Evolutionary conservation across 2,113 vertebrate genomes (phyloP).

Genomic region (Lutjanus erythropterus): DNA sequence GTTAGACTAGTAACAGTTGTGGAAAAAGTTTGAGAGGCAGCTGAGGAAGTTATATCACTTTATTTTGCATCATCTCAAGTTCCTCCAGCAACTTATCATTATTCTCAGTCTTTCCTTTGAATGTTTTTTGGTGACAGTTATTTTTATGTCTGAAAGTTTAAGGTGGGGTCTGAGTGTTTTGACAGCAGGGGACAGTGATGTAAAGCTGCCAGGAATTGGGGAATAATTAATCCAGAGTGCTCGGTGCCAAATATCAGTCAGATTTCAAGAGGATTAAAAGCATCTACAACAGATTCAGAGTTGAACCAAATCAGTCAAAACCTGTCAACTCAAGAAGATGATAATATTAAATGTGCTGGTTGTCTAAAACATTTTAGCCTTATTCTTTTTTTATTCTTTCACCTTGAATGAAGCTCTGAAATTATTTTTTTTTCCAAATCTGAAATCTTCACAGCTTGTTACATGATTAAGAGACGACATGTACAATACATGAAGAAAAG

Average conservation of each 20-base stretch:
- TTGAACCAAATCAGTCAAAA: constrained; percentile 1
- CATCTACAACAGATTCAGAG: not conserved
- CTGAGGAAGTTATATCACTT: not conserved
- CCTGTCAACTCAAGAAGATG: not conserved
- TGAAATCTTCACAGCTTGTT: not conserved
- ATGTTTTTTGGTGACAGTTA: not conserved
- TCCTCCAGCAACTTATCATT: not conserved
- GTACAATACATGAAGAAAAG: not conserved
- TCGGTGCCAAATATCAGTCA: too few species aligned
- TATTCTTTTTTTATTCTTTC: constrained; percentile 9
- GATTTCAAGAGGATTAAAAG: not conserved
- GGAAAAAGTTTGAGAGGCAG: not conserved
- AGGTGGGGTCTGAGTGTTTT: not conserved
- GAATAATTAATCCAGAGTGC: too few species aligned
- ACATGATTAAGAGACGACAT: not conserved
- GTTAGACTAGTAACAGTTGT: not conserved
- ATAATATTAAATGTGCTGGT: constrained; percentile 19
- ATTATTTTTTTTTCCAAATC: not conserved
- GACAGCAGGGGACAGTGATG: not conserved
- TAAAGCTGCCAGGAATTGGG: too few species aligned
- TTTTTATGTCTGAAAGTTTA: not conserved
- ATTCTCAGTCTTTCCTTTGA: constrained; percentile 1
- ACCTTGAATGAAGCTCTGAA: not conserved
- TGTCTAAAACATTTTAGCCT: constrained; percentile 1
- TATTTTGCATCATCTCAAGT: not conserved